Base-by-base conservation (phyloP, 2,113 vertebrate genomes). In the Rhodinocichla rosea region DNA sequence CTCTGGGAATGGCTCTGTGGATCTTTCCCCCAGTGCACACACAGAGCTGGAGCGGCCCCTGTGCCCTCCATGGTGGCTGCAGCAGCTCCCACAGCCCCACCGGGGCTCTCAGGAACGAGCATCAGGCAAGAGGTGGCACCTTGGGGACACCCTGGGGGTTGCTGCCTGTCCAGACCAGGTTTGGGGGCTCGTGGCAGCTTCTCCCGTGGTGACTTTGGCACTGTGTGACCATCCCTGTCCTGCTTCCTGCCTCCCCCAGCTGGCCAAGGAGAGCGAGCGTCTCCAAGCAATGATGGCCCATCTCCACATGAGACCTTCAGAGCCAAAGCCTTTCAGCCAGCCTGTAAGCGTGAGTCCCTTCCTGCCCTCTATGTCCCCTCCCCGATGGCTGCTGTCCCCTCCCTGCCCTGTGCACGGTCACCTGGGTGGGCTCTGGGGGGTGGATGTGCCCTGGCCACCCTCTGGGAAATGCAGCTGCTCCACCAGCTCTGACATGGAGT, bases 251-350 rank as follows among this genome's bases (percentile, higher is more conserved):
- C 67, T 69, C 81, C 89, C 14, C 26, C 98, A 99, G 99, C 98
- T 99, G 95, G 98, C 99, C 21, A 99, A 99, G 97, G 99, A 99
- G 98, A 99, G 99, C 2, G 99, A 99, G 97, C 98, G 99, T 92
- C 98, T 99, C 73, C 99, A 99, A 95, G 99, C 99, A 33, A 99
- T 99, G 99, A 99, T 99, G 99, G 98, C 99, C 85, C 99, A 99
- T 93, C 98, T 99, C 92, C 99, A 99, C 98, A 99, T 99, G 99
- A 98, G 99, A 95, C 99, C 99, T 64, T 99, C 99, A 14, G 99
- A 99, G 98, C 99, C 99, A 94, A 99, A 99, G 98, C 98, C 99
- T 97, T 99, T 99, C 97, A 99, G 98, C 98, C 99, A 99, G 92
- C 99, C 99, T 96, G 99, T 99, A 95, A 98, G 98, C 97, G 59